Base-by-base conservation (phyloP, 2,888 invertebrate species). In the Oxystoma pomonae region DNA sequence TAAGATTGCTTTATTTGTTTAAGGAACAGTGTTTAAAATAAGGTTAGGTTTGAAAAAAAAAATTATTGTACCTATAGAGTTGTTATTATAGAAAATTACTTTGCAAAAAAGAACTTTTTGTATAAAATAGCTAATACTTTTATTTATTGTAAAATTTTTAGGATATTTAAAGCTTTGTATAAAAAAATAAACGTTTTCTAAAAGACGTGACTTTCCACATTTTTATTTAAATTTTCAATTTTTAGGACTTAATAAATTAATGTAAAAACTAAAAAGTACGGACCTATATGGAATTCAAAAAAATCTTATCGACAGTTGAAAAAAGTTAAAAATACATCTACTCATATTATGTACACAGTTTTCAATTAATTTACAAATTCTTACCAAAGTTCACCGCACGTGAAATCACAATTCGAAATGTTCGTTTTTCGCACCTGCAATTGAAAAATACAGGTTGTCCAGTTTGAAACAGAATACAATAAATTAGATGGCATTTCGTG, bases 351-450 rank as follows among this genome's bases (percentile, higher is more conserved):
- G 65, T 68, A 64, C 65, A 68, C 66, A 65, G 57, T 58, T 65
- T 64, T 60, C 60, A 64, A 68, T 63, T 68, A 64, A 61, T 65
- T 71, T 66, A 62, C 66, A 65, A 68, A 69, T 55, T 69, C 68
- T 73, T 71, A 35, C 35, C 35, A 12, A 35, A 35, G 35, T 7
- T 7, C 12, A 35, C 12, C n/a, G 12, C 35, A 35, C 3, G 5
- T 7, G 35, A 7, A 7, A 35, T 35, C 35, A 35, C 35, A 75
- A 73, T 71, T 80, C 80, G 60, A 76, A 75, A 74, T 81, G 81
- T 72, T 73, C 64, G 77, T 79, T 78, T 73, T 71, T 75, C 67
- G 70, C 65, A 70, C 74, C 79, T 79, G 73, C 66, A 76, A 70
- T 55, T 61, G 65, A 65, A n/a, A n/a, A n/a, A n/a, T n/a, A n/a